Percentiles rank a stretch among this genome's conserved stretches.
Evolutionary conservation across 2,888 invertebrate species (phyloP).

Genomic region (Meteorus cinctellus): DNA sequence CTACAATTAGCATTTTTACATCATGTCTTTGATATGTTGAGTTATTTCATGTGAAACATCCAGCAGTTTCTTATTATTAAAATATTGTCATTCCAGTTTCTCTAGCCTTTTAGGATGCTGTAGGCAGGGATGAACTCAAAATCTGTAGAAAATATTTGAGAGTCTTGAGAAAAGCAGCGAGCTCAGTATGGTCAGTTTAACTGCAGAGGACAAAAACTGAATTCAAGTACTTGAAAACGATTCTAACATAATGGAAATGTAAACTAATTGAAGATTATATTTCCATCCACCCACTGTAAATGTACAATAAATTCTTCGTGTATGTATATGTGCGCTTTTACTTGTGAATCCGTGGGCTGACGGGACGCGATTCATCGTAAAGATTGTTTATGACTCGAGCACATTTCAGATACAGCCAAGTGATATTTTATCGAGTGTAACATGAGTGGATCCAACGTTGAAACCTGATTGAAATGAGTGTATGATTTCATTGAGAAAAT

Average conservation of each 20-base stretch:
- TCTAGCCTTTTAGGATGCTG: too few species aligned
- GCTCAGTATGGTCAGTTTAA: neutral
- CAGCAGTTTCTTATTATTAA: too few species aligned
- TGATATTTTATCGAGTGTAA: constrained; percentile 41
- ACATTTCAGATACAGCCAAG: constrained; percentile 6
- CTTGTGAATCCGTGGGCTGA: constrained; percentile 47
- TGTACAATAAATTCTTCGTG: neutral
- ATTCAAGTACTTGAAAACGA: too few species aligned
- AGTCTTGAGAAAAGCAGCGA: too few species aligned
- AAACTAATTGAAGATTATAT: constrained; percentile 1
- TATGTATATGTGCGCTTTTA: constrained; percentile 8
- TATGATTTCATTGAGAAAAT: constrained; percentile 4
- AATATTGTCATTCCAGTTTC: too few species aligned
- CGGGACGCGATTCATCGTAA: constrained; percentile 53
- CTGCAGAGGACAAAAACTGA: neutral
- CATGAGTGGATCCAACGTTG: constrained; percentile 33
- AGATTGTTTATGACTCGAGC: constrained; percentile 52
- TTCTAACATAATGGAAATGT: neutral
- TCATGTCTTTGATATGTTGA: neutral
- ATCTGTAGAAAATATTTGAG: too few species aligned
- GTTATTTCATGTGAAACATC: too few species aligned
- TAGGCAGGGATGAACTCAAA: too few species aligned
- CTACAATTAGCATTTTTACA: too few species aligned
- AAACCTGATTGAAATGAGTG: constrained; percentile 29
- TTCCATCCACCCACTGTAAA: neutral